Percentiles rank a stretch among this genome's conserved stretches.
phyloP scores from a whole-genome alignment of 2,113 vertebrate species.

The Hiodon tergisus region DNA sequence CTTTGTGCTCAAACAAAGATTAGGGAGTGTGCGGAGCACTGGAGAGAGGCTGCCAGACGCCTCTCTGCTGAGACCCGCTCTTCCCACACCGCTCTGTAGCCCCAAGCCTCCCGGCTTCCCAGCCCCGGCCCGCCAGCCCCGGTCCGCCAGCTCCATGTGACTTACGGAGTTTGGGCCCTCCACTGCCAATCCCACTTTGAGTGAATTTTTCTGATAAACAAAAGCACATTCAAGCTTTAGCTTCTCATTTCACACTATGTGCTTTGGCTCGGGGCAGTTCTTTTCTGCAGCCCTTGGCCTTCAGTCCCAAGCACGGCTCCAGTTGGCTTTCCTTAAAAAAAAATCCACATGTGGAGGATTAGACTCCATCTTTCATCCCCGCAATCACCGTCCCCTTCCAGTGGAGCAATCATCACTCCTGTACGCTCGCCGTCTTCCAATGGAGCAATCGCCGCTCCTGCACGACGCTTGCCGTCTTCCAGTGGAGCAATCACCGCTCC shows the following conservation, averaged over 20 bases:
- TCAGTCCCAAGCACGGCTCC: conserved; percentile 67
- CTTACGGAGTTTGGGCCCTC: conserved; percentile 68
- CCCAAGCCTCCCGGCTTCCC: conserved; percentile 45
- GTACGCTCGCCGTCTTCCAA: conserved; percentile 4
- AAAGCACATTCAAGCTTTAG: conserved; percentile 76
- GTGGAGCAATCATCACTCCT: too few species aligned
- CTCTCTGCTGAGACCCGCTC: conserved; percentile 50
- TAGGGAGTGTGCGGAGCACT: conserved; percentile 40
- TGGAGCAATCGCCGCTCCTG: conserved; percentile 28
- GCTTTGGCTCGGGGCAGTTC: conserved; percentile 70
- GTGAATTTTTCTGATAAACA: conserved; percentile 80
- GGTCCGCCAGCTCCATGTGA: conserved; percentile 64
- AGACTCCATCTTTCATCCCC: conserved; percentile 69
- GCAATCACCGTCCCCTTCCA: conserved; percentile 47
- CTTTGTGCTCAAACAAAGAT: conserved; percentile 54
- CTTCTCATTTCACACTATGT: conserved; percentile 79
- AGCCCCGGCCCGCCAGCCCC: conserved; percentile 52
- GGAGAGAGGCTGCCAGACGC: conserved; percentile 49
- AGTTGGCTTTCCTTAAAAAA: conserved; percentile 69
- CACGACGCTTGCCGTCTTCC: neutral
- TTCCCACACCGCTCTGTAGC: conserved; percentile 52
- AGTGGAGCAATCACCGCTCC: too few species aligned
- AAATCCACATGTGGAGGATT: conserved; percentile 72
- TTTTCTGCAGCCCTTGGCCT: conserved; percentile 71
- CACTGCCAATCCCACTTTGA: conserved; percentile 73